Conservation (phyloP, 2,113 vertebrate species). For the Microcebus lehilahytsara region DNA sequence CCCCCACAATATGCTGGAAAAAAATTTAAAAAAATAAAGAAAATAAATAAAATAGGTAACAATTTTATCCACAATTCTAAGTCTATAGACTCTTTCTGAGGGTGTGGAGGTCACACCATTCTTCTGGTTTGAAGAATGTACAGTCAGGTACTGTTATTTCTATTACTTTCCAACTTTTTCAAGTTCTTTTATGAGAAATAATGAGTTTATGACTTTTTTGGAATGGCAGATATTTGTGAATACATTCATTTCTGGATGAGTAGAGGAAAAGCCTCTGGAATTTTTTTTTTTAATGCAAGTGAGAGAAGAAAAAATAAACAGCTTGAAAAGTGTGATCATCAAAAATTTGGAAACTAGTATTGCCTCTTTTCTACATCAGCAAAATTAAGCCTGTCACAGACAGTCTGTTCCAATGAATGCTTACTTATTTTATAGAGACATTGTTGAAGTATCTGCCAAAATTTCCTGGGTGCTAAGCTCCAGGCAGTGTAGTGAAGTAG, state of each 20-base stretch:
- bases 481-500: neutral
- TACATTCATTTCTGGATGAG: neutral
- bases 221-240: neutral
- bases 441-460: slow-evolving; percentile 22
- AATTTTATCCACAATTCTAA: neutral
- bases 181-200: neutral
- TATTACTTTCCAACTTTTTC: neutral
- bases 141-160: neutral
- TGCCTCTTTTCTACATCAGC: fast-evolving
- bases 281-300: neutral
- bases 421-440: slow-evolving; percentile 41
- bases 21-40: no score
- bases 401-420: neutral
- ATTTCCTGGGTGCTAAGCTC: neutral
- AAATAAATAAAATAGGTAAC: neutral
- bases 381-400: neutral
- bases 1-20: no score
- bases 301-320: neutral
- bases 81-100: neutral
- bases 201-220: neutral
- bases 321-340: neutral
- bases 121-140: neutral
- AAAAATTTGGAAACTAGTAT: neutral
- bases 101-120: neutral
- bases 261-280: neutral